Conservation (phyloP, 2,888 invertebrate genomes). For the Chaitophorus viminalis region DNA sequence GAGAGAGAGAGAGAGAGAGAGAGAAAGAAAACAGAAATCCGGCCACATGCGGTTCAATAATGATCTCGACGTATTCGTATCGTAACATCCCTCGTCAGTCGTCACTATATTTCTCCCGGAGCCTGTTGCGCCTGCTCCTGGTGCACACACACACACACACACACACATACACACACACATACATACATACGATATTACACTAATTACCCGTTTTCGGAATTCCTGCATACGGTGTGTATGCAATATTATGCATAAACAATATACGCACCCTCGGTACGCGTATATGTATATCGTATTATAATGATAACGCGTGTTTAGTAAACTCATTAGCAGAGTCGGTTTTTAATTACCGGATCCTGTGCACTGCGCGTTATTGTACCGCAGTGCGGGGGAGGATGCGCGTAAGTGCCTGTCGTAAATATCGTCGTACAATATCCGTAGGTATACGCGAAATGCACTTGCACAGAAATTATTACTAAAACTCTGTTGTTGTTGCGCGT, state of each 20-base stretch:
- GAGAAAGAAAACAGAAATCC: constrained; percentile 2
- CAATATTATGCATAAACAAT: too few relatives aligned
- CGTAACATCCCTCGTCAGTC: not conserved
- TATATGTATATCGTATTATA: too few relatives aligned
- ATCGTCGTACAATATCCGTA: too few relatives aligned
- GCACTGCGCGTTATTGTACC: not conserved
- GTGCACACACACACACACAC: too few relatives aligned
- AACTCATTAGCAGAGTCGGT: constrained; percentile 36
- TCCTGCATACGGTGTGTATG: too few relatives aligned
- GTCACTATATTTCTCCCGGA: not conserved
- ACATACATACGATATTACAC: not conserved
- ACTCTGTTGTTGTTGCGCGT: too few relatives aligned
- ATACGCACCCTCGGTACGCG: too few relatives aligned
- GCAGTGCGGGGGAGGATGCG: not conserved
- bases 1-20: constrained; percentile 4
- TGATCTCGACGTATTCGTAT: not conserved
- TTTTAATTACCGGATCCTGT: constrained; percentile 34
- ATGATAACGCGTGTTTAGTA: constrained; percentile 9
- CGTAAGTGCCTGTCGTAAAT: not conserved
- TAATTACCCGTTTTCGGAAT: constrained; percentile 37
- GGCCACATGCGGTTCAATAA: not conserved
- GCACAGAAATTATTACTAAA: too few relatives aligned
- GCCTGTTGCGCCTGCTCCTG: not conserved
- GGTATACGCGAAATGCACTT: too few relatives aligned
- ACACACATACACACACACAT: too few relatives aligned